Evolutionary conservation across 1,140 invertebrate species (phyloP).

Genomic region (Chironomus striatipennis): DNA sequence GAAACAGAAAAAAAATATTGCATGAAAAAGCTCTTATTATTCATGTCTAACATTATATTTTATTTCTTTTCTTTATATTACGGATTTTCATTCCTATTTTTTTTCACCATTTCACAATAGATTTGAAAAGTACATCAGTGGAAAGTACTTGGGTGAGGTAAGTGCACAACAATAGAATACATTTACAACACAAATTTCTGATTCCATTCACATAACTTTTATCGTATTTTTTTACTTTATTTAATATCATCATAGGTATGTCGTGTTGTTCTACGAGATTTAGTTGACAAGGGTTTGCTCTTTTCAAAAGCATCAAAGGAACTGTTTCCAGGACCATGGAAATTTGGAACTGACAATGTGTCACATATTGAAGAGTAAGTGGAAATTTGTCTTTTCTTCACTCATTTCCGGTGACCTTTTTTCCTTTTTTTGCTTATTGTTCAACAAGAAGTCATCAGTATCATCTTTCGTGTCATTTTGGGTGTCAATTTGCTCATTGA

Average conservation of each 20-base stretch:
- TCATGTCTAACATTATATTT: background rate
- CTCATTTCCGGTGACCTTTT: too few species aligned
- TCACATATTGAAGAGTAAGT: conserved; percentile 79
- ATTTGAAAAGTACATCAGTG: conserved; percentile 84
- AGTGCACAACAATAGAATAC: conserved; percentile 27
- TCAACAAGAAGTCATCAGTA: too few species aligned
- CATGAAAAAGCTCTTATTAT: background rate
- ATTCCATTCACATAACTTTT: background rate
- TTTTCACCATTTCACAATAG: conserved; percentile 37
- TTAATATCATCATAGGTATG: conserved; percentile 29
- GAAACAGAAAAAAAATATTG: background rate
- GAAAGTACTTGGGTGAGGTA: conserved; percentile 81
- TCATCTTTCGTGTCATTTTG: too few species aligned
- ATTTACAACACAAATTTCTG: background rate
- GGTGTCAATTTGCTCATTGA: too few species aligned
- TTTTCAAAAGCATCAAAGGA: conserved; percentile 57
- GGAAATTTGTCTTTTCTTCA: conserved; percentile 28
- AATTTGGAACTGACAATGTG: conserved; percentile 81
- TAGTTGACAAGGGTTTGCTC: conserved; percentile 58
- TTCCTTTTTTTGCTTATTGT: too few species aligned
- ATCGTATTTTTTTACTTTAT: background rate
- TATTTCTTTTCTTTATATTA: background rate
- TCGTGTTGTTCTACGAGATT: conserved; percentile 57
- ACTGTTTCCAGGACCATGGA: conserved; percentile 54
- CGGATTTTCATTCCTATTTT: conserved; percentile 28